Base-by-base conservation (phyloP, 2,797 vertebrate species). In the Pseudochromis fuscus region DNA sequence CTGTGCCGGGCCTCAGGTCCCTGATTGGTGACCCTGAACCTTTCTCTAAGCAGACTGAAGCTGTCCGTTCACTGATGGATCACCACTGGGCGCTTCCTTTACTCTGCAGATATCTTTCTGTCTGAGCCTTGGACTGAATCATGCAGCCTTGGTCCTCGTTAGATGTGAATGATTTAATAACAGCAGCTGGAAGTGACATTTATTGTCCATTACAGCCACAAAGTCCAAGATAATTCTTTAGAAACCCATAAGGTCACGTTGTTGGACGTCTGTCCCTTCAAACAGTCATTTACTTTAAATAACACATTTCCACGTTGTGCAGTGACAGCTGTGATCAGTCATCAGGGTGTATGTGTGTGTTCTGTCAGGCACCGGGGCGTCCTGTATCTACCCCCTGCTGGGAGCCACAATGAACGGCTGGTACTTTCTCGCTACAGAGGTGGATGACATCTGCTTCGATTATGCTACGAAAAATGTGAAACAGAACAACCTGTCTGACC, bases 361-460 rank as follows among this genome's bases (percentile, higher is more conserved):
- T 30, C 74, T 51, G 85, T 38, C 86, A 99, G 98, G 98, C 77
- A 99, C 98, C 0, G 98, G 98, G 2, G 98, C 98, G 0, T 99
- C 97, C 46, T 99, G 98, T 77, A 99, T 99, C 85, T 99, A 99
- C 84, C 98, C 98, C 13, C 92, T 99, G 77, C 94, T 99, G 57
- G 97, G 98, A 85, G 96, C 98, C 79, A 97, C 97, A 5, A 94
- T 99, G 94, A 99, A 99, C 49, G 95, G 97, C 88, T 99, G 98
- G 98, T 96, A 95, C 93, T 99, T 99, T 83, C 96, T 99, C 40
- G 98, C 98, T 64, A 99, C 98, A 23, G 98, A 99, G 93, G 98
- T 99, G 77, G 98, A 99, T 69, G 97, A 99, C 86, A 98, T 99
- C 93, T 99, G 98, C 87, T 99, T 96, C 80, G 95, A 97, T 92